Conservation (phyloP, 2,113 vertebrate genomes). For the Syngnathoides biaculeatus region DNA sequence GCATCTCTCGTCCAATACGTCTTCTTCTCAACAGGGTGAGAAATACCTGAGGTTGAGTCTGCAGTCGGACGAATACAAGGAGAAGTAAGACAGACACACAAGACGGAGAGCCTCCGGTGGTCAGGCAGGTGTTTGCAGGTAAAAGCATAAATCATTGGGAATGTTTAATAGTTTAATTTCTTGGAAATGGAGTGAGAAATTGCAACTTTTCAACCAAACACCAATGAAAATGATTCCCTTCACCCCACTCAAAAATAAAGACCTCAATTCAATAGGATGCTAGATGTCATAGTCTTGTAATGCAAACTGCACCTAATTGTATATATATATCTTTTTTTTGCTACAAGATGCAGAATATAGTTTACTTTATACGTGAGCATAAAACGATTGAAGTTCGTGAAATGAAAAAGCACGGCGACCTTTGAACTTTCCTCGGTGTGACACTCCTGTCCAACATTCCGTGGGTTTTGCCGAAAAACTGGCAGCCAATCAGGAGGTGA, state of each 20-base stretch:
- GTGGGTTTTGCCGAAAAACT: neutral
- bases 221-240: neutral
- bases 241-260: too few species aligned
- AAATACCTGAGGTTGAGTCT: slow-evolving; percentile 66
- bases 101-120: slow-evolving; percentile 1
- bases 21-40: slow-evolving; percentile 62
- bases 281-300: neutral
- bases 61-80: slow-evolving; percentile 22
- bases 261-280: neutral
- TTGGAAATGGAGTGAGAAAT: neutral
- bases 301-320: neutral
- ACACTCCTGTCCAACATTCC: slow-evolving; percentile 51
- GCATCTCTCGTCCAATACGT: slow-evolving; percentile 29
- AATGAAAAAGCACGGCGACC: slow-evolving; percentile 27
- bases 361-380: neutral
- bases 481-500: slow-evolving; percentile 6
- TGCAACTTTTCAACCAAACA: neutral
- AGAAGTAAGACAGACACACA: slow-evolving; percentile 1
- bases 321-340: too few species aligned
- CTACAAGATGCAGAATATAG: neutral
- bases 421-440: slow-evolving; percentile 27
- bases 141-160: neutral
- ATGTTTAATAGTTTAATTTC: too few species aligned
- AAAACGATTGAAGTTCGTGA: neutral
- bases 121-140: neutral